Evolutionary conservation across 2,797 vertebrate genomes (phyloP), one percentile per base, ranked within the genome.

Genomic region (Chaetodon trifasciatus): DNA sequence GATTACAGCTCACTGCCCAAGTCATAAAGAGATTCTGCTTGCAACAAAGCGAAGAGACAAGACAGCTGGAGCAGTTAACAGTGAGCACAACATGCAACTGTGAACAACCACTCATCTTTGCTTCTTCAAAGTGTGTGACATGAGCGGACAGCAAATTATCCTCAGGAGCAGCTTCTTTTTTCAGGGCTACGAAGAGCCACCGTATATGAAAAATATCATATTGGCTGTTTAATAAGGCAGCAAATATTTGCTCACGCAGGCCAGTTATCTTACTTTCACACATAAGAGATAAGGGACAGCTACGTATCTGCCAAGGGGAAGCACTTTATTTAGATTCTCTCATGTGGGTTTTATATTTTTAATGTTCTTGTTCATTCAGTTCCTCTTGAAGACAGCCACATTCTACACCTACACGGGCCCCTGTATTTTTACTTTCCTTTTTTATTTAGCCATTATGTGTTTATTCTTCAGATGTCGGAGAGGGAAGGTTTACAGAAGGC

Each of bases 211-310:
- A 10, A 53, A 74, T 53, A 32, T 74, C 40, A 66, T 55, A 40
- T 37, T 70, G 46, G 60, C 72, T 64, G 47, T 78, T 84, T 70
- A 76, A 83, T 81, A 76, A 78, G 50, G 42, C 24, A 50, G 32
- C 21, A 42, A 81, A 78, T 62, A 75, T 63, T 74, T 80, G 21
- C 56, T 71, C 13, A 35, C 32, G 50, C 3, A 17, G 7, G 49
- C 21, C 21, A 4, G 24, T 40, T 65, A 52, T 37, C 74, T 72
- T 56, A 50, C 24, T 50, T 83, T 65, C 42, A 55, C 23, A 53
- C 37, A 57, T 17, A 74, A 32, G 57, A 81, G 24, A 66, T 83
- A 70, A 73, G 65, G 8, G 8, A 50, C 40, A 66, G 35, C 39
- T 63, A 69, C 13, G 42, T 4, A 44, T 81, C 66, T 70, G 73